Conservation (phyloP, 2,113 vertebrate genomes). For the Eidolon helvum region DNA sequence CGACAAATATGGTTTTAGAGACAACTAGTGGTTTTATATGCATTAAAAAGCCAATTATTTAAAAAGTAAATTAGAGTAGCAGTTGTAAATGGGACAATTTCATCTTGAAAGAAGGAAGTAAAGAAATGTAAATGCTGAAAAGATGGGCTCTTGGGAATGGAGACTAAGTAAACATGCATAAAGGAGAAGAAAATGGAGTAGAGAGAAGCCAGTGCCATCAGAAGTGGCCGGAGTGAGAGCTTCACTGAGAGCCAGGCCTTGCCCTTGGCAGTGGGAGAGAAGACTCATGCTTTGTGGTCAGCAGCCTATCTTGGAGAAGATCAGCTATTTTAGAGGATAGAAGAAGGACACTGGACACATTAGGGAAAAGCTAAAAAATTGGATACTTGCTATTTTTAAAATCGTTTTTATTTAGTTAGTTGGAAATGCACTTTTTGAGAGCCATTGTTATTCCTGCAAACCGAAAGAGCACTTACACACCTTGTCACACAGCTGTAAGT, state of each 20-base stretch:
- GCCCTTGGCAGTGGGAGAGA: background rate
- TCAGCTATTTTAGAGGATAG: background rate
- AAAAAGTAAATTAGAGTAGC: background rate
- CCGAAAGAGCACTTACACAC: fast-evolving
- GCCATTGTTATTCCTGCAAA: background rate
- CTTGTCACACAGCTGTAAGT: background rate
- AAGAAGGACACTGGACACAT: background rate
- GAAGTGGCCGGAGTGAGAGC: background rate
- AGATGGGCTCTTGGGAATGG: background rate
- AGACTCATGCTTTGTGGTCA: background rate
- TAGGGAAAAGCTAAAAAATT: background rate
- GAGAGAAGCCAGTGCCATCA: background rate
- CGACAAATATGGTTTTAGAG: background rate
- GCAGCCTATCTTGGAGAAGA: background rate
- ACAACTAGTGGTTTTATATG: background rate
- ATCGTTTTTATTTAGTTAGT: background rate
- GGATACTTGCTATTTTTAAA: background rate
- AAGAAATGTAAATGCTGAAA: background rate
- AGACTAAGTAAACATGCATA: fast-evolving
- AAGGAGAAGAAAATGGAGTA: background rate
- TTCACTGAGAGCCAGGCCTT: background rate
- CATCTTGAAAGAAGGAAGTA: background rate
- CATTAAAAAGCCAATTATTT: background rate
- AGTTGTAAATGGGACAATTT: background rate
- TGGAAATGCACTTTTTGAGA: background rate